Evolutionary conservation across 1,140 invertebrate species (phyloP).

Genomic region (Magallana gigas): DNA sequence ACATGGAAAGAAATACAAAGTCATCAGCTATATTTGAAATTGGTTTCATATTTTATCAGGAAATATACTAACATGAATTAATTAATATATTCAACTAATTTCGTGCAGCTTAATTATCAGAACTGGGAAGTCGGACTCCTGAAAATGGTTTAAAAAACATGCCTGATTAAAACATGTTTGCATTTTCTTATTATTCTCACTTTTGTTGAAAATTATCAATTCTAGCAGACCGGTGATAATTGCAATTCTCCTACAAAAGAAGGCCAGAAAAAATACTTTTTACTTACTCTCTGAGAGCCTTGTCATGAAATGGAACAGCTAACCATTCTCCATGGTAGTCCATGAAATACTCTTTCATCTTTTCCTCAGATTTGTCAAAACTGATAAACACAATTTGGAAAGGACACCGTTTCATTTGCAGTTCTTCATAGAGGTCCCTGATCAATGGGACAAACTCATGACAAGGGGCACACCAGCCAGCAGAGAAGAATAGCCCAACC

Average conservation of each 20-base stretch:
- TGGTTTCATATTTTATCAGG: neutral
- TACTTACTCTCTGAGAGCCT: conserved; percentile 63
- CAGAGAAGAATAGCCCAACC: conserved; percentile 80
- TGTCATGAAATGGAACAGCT: conserved; percentile 63
- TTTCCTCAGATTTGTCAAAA: conserved; percentile 83
- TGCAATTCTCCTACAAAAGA: no score
- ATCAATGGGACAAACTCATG: conserved; percentile 79
- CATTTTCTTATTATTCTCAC: no score
- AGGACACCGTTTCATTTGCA: conserved; percentile 82
- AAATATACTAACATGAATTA: no score
- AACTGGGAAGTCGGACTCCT: no score
- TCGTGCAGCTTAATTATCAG: no score
- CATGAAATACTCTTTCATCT: conserved; percentile 83
- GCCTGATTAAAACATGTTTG: no score
- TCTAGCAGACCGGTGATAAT: no score
- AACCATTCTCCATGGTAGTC: conserved; percentile 77
- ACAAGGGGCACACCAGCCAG: conserved; percentile 82
- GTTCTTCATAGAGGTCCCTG: conserved; percentile 79
- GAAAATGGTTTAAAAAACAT: no score
- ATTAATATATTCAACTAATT: no score
- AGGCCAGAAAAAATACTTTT: neutral
- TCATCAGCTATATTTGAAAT: neutral
- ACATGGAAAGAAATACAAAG: conserved; percentile 32
- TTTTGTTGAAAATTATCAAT: no score
- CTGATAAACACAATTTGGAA: conserved; percentile 85